These are phyloP conservation scores for Picus viridis DNA, from an alignment of 2,797 vertebrate genomes.

Conservation along the genomic window DNA sequence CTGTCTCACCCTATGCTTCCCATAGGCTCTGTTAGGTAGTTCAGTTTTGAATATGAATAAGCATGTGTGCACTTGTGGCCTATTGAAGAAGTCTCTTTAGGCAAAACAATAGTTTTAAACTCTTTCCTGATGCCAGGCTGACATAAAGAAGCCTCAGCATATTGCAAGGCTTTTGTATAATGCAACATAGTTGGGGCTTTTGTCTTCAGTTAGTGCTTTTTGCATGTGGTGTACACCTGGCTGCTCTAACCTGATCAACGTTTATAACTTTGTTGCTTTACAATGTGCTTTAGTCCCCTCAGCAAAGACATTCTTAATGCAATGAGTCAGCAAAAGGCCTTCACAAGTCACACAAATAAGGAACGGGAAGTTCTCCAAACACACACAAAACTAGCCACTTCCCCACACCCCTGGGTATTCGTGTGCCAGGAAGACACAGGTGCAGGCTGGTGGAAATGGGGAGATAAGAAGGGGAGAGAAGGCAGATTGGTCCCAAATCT, in stretches of 20 bases:
- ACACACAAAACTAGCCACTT: background rate
- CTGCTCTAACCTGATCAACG: background rate
- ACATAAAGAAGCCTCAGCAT: background rate
- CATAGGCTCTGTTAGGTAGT: background rate
- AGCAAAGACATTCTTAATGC: background rate
- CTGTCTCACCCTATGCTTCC: background rate
- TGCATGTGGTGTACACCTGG: constrained; percentile 3
- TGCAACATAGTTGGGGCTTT: background rate
- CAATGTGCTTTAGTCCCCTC: background rate
- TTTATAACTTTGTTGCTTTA: background rate
- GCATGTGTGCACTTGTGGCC: background rate
- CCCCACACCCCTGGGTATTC: background rate
- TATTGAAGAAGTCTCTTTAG: background rate
- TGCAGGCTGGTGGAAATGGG: background rate
- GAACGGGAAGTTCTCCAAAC: background rate
- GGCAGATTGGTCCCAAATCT: background rate
- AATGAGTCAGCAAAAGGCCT: background rate
- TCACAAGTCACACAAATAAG: background rate
- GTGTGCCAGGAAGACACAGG: background rate
- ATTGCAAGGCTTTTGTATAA: background rate
- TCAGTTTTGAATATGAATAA: background rate
- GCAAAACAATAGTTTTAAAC: constrained; percentile 26
- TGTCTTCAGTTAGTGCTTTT: background rate
- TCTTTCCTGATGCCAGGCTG: background rate
- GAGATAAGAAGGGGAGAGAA: background rate